These are phyloP conservation scores for Rousettus leschenaultii DNA, from an alignment of 2,113 vertebrate species.

Conservation along the genomic window DNA sequence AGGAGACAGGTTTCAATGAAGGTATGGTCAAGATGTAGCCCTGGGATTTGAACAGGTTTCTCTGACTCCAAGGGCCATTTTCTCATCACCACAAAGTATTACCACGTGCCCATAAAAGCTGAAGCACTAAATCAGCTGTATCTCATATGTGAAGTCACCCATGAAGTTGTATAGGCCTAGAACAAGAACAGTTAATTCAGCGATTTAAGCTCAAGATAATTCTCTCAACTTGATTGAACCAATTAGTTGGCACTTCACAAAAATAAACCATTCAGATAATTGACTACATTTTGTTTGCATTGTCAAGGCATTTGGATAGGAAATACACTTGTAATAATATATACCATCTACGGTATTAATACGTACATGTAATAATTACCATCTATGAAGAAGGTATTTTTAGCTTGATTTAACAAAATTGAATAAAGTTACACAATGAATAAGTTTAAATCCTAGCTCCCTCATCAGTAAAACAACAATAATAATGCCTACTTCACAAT, in stretches of 20 bases:
- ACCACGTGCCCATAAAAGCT: not conserved
- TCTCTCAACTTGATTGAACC: not conserved
- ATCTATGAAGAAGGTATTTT: not conserved
- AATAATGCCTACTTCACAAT: not conserved
- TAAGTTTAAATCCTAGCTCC: not conserved
- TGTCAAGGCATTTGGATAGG: not conserved
- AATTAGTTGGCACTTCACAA: not conserved
- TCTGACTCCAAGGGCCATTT: not conserved
- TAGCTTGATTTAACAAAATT: not conserved
- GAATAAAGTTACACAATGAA: not conserved
- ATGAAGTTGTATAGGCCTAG: not conserved
- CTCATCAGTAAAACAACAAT: not conserved
- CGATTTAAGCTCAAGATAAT: conserved; percentile 35
- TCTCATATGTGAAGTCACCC: not conserved
- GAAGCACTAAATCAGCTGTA: not conserved
- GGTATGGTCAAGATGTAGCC: not conserved
- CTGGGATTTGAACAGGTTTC: not conserved
- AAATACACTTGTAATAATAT: not conserved
- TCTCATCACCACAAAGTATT: not conserved
- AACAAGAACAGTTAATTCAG: conserved; percentile 10
- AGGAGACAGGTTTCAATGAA: not conserved
- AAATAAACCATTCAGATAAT: not conserved
- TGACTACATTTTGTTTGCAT: not conserved
- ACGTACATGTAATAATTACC: not conserved
- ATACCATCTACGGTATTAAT: no score